Evolutionary conservation across 2,888 invertebrate species (phyloP).

Genomic region (Trachelus iudaicus): DNA sequence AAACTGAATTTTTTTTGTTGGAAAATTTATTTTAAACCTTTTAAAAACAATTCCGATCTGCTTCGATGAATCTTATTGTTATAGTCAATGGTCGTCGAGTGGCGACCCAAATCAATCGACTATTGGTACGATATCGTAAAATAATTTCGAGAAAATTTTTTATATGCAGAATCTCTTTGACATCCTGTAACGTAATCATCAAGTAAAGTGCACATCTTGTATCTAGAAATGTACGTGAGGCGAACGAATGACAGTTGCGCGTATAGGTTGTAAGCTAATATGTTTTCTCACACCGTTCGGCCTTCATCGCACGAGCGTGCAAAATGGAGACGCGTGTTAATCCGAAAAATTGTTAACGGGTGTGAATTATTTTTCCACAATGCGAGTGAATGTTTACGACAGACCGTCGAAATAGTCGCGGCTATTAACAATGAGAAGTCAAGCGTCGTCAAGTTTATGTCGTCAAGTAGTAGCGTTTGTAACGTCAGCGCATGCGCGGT

Average conservation of each 20-base stretch:
- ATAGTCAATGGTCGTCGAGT: not conserved
- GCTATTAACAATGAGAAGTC: conserved; percentile 29
- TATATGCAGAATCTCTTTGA: not conserved
- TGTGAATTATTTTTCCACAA: conserved; percentile 17
- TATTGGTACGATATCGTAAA: not conserved
- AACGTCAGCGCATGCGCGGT: not conserved
- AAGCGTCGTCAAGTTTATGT: conserved; percentile 36
- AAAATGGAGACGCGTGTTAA: conserved; percentile 21
- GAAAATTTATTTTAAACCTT: not conserved
- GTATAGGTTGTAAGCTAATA: not conserved
- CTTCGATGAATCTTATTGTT: not conserved
- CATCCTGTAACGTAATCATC: not conserved
- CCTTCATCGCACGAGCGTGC: conserved; percentile 7
- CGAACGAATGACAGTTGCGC: not conserved
- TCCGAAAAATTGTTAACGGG: conserved; percentile 28
- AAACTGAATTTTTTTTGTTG: not conserved
- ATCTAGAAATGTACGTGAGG: not conserved
- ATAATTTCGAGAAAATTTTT: not conserved
- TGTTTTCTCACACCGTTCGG: not conserved
- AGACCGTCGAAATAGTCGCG: not conserved
- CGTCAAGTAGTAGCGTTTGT: conserved; percentile 32
- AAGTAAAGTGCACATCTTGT: not conserved
- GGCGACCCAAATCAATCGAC: not conserved
- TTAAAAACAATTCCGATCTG: not conserved
- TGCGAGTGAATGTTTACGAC: conserved; percentile 36